These are phyloP conservation scores for Halocynthia aurantium DNA, from an alignment of 23 tunicate species.

Conservation along the genomic window DNA sequence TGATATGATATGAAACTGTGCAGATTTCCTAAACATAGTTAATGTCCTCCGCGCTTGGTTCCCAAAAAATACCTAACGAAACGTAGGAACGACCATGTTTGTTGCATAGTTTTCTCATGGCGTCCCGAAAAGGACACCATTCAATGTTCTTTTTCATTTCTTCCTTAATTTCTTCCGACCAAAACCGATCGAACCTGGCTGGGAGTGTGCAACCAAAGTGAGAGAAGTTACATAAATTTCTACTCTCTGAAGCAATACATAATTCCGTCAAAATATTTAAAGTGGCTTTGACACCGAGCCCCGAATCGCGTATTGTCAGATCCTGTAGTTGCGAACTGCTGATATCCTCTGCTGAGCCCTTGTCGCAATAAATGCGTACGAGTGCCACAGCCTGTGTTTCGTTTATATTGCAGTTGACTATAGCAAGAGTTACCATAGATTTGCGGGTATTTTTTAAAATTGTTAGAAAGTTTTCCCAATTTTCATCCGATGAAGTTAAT, in stretches of 20 bases:
- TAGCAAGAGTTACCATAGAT: neutral
- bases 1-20: too few species aligned
- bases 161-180: neutral
- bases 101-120: neutral
- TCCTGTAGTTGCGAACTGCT: neutral
- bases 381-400: slow-evolving; percentile 2
- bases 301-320: neutral
- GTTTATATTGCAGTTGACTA: slow-evolving; percentile 27
- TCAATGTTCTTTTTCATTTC: neutral
- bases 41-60: neutral
- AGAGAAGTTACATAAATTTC: neutral
- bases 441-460: neutral
- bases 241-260: neutral
- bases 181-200: neutral
- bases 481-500: neutral
- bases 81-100: neutral
- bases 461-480: neutral
- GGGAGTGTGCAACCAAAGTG: neutral
- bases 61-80: neutral
- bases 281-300: neutral
- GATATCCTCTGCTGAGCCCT: neutral
- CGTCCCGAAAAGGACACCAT: neutral
- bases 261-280: neutral
- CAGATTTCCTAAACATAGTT: neutral
- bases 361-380: neutral